Conservation (phyloP, 2,797 vertebrate genomes). For the Caiman crocodilus region DNA sequence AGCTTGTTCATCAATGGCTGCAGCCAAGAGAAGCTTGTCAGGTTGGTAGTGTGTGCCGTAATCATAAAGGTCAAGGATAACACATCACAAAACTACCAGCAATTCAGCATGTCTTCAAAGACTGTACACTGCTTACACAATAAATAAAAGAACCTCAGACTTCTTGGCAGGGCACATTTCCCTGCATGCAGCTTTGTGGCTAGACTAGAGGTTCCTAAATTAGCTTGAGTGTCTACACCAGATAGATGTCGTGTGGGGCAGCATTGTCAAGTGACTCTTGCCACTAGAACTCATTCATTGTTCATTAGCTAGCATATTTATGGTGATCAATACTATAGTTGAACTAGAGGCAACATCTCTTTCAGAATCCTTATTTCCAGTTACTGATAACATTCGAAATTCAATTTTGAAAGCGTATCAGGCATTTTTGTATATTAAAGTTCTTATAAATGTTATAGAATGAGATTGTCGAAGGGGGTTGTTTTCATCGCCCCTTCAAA, state of each 20-base stretch:
- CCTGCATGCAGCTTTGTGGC: too few species aligned
- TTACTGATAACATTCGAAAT: not conserved
- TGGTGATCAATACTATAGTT: not conserved
- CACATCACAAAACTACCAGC: slow-evolving; percentile 25
- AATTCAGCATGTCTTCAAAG: not conserved
- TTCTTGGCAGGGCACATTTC: not conserved
- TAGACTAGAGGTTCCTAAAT: too few species aligned
- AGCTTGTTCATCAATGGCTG: slow-evolving; percentile 64
- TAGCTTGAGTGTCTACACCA: too few species aligned
- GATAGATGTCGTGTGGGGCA: too few species aligned
- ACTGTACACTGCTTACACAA: rapidly evolving
- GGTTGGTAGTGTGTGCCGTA: slow-evolving; percentile 31
- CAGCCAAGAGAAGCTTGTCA: slow-evolving; percentile 57
- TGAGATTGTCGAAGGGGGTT: too few species aligned
- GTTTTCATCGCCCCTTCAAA: too few species aligned
- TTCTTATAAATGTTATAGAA: too few species aligned
- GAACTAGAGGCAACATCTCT: not conserved
- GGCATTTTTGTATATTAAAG: too few species aligned
- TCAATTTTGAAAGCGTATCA: not conserved
- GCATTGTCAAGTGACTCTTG: not conserved
- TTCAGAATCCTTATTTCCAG: not conserved
- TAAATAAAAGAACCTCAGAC: rapidly evolving
- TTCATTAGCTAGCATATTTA: not conserved
- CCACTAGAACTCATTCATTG: not conserved
- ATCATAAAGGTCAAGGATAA: slow-evolving; percentile 64